Base-by-base conservation (phyloP, 2,797 vertebrate species). In the Adrianichthys oophorus region DNA sequence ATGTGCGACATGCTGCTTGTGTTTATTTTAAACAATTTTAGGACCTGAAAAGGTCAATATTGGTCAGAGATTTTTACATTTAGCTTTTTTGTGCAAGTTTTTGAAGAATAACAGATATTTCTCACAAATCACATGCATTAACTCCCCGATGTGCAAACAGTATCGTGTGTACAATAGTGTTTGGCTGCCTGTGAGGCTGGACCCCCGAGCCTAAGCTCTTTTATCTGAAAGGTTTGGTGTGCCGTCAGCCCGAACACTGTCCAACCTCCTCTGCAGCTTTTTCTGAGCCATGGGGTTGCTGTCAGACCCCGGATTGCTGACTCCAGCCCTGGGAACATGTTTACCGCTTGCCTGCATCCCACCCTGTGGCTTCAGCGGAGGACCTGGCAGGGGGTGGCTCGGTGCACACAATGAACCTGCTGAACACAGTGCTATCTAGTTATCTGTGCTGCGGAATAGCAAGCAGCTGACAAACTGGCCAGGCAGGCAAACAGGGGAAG, bases 351-450 rank as follows among this genome's bases (percentile, higher is more conserved):
- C 76, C 77, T 50, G 45, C 79, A 78, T 78, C 82, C 83, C 79
- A 76, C 48, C 58, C 80, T 67, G 70, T 80, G 69, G 65, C 70
- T 72, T 74, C 80, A 82, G 86, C 72, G 82, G 78, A 80, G 68
- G 59, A 50, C 72, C 60, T 41, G 56, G 48, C 26, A 50, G 56
- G 59, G 48, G 63, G 56, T 44, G 64, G 66, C 64, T 70, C 13
- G 47, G 19, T 18, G 51, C 62, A 90, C 84, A 93, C 92, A 93
- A 92, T 92, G 82, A 92, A 92, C 90, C 84, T 92, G 92, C 91
- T 92, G 91, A 93, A 91, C 79, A 86, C 74, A 51, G 80, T 76
- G 76, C 85, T 85, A 87, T 88, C 64, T 44, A 50, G 54, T 74
- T 59, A 52, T 68, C 67, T 18, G 65, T 17, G 61, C 49, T 43